Evolutionary conservation across 2,113 vertebrate genomes (phyloP).

Genomic region (Halichoerus grypus): DNA sequence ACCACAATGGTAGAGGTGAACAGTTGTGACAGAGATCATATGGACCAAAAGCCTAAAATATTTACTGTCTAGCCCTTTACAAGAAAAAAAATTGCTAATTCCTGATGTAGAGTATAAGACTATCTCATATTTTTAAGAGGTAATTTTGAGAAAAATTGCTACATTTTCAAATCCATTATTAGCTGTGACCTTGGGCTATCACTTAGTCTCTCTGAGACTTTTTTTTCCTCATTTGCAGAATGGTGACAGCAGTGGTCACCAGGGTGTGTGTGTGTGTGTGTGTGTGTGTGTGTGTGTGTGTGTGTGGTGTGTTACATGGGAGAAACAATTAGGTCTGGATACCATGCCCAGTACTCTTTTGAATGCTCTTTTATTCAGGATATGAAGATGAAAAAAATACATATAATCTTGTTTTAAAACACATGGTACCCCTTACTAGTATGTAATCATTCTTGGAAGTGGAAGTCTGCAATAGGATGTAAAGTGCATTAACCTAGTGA

Average conservation of each 20-base stretch:
- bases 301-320: not conserved
- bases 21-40: not conserved
- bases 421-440: not conserved
- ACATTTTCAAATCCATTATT: constrained; percentile 1
- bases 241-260: not conserved
- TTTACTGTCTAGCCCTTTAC: not conserved
- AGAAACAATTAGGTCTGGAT: not conserved
- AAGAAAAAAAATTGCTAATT: not conserved
- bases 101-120: not conserved
- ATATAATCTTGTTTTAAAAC: not conserved
- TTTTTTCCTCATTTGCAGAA: not conserved
- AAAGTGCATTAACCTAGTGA: not conserved
- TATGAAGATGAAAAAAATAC: constrained; percentile 6
- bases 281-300: not conserved
- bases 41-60: not conserved
- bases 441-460: not conserved
- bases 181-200: not conserved
- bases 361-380: not conserved
- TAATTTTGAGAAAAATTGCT: not conserved
- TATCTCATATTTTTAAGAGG: not conserved
- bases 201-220: not conserved
- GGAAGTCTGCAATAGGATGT: constrained; percentile 2
- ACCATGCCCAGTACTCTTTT: not conserved
- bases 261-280: not conserved
- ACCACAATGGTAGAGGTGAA: not conserved